These are phyloP conservation scores for Paedocypris sp. DNA, from an alignment of 2,113 vertebrate species.

Conservation along the genomic window DNA sequence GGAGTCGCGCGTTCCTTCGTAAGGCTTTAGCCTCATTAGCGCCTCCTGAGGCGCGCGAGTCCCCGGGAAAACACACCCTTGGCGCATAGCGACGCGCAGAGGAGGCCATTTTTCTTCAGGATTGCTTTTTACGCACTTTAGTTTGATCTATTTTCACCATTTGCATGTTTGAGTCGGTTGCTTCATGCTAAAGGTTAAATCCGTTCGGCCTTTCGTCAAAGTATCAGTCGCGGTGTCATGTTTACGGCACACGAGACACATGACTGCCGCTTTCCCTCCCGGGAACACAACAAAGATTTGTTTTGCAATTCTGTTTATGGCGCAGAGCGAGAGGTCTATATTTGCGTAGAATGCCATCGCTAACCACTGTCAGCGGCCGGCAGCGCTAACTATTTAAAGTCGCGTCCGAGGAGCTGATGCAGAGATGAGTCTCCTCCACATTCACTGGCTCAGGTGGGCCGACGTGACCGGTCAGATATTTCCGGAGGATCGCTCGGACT, in stretches of 20 bases:
- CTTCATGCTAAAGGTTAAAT: neutral
- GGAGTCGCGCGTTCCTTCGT: conserved; percentile 20
- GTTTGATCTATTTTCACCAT: conserved; percentile 7
- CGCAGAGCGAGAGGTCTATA: conserved; percentile 29
- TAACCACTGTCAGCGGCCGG: conserved; percentile 49
- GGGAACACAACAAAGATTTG: conserved; percentile 39
- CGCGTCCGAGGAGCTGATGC: too few relatives aligned
- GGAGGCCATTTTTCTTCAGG: neutral
- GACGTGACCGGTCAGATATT: neutral
- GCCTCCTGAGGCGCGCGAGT: neutral
- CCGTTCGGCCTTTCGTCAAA: neutral
- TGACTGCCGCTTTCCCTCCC: neutral
- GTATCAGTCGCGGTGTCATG: conserved; percentile 2
- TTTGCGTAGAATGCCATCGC: conserved; percentile 40
- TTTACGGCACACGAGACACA: conserved; percentile 2
- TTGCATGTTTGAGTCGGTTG: neutral
- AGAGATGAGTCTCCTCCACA: too few relatives aligned
- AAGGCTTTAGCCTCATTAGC: conserved; percentile 48
- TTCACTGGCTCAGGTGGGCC: too few relatives aligned
- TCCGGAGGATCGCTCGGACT: neutral
- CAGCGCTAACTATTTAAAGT: conserved; percentile 45
- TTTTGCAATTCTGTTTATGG: conserved; percentile 46
- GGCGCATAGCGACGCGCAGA: neutral
- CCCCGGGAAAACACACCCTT: neutral
- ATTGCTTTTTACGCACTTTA: neutral